phyloP scores from a whole-genome alignment of 2,888 invertebrate species.

The Limnephilus marmoratus region DNA sequence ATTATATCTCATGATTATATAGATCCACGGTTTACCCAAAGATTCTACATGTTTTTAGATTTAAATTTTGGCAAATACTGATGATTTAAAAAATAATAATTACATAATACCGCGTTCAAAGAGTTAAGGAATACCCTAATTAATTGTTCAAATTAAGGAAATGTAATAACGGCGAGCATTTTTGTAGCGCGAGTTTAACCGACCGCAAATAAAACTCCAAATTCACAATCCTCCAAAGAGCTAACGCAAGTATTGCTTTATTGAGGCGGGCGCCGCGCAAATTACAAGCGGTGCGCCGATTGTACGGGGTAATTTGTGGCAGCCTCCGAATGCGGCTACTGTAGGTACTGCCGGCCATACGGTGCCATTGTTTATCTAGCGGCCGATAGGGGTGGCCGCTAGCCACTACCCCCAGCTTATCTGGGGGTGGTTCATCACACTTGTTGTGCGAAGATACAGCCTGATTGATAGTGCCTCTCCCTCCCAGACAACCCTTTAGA shows the following conservation, averaged over 20 bases:
- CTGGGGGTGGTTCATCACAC: not conserved
- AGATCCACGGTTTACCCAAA: too few species aligned
- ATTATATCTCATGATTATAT: not conserved
- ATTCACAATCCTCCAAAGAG: not conserved
- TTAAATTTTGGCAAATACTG: too few species aligned
- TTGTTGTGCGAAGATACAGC: slow-evolving; percentile 17
- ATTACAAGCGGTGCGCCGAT: slow-evolving; percentile 22
- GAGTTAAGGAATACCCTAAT: not conserved
- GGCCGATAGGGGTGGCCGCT: not conserved
- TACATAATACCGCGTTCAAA: too few species aligned
- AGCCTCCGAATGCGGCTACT: not conserved
- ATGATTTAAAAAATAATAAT: too few species aligned
- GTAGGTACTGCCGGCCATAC: not conserved
- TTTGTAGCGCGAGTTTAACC: not conserved
- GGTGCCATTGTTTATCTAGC: slow-evolving; percentile 25
- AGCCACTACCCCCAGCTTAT: not conserved
- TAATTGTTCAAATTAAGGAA: not conserved
- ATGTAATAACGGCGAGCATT: not conserved
- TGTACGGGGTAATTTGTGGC: slow-evolving; percentile 34
- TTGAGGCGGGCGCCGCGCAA: slow-evolving; percentile 3
- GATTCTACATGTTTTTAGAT: too few species aligned
- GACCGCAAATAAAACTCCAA: slow-evolving; percentile 12
- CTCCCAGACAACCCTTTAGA: not conserved
- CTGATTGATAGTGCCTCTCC: not conserved
- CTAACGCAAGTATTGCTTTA: not conserved